Evolutionary conservation across 2,888 invertebrate genomes (phyloP).

Genomic region (Dendrolimus houi): DNA sequence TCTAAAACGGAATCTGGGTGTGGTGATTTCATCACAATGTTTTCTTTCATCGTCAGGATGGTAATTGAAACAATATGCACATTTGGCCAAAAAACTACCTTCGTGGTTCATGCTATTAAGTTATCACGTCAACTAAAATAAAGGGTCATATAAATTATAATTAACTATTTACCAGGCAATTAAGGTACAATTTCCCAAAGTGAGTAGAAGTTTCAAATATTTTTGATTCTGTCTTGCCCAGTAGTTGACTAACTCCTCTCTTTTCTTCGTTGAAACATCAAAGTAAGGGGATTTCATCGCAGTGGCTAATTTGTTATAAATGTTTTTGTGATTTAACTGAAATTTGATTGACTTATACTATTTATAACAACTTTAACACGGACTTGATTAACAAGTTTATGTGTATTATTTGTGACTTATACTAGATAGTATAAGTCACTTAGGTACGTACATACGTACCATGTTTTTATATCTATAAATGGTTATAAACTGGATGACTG

Average conservation of each 20-base stretch:
- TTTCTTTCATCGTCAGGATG: too few species aligned
- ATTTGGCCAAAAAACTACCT: too few species aligned
- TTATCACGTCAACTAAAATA: too few species aligned
- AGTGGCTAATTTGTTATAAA: conserved; percentile 40
- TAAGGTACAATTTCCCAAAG: conserved; percentile 43
- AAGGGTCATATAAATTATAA: too few species aligned
- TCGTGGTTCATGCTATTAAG: too few species aligned
- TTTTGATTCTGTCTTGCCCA: conserved; percentile 41
- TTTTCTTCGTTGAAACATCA: conserved; percentile 36
- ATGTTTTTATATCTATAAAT: conserved; percentile 44
- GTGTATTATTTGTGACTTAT: too few species aligned
- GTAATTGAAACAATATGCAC: too few species aligned
- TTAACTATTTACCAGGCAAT: conserved; percentile 36
- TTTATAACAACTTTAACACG: background rate
- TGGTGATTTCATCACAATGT: too few species aligned
- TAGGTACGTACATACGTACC: conserved; percentile 32
- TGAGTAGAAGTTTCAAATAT: conserved; percentile 41
- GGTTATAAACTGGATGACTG: conserved; percentile 40
- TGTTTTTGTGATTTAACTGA: conserved; percentile 32
- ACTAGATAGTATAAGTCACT: too few species aligned
- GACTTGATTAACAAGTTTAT: background rate
- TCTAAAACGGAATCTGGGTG: too few species aligned
- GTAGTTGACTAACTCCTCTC: conserved; percentile 31
- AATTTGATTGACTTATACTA: background rate
- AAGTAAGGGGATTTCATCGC: conserved; percentile 51